Base-by-base conservation (phyloP, 2,113 vertebrate genomes). In the Machaerirhynchus nigripectus region DNA sequence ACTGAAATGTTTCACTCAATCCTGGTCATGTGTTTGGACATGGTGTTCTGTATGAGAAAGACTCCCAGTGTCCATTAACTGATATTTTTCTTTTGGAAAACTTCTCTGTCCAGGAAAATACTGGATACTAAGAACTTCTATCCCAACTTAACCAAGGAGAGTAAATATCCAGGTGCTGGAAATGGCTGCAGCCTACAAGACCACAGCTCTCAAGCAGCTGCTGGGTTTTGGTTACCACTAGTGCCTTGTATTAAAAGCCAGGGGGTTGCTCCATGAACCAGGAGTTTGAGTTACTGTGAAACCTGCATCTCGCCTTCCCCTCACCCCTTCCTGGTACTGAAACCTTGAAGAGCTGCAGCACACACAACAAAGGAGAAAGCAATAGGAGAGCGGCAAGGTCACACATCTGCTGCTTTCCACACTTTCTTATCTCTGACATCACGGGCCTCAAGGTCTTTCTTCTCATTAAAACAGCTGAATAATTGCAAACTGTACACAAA, bases 401-500 rank as follows among this genome's bases (percentile, higher is more conserved):
- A 95, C 97, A 96, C 96, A 98, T 97, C 98, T 98, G 97, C 91
- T 86, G 74, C 96, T 93, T 97, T 97, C 96, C 97, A 97, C 97
- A 97, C 94, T 93, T 97, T 89, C 97, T 97, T 98, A 98, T 99
- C 98, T 98, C 96, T 98, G 98, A 99, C 97, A 97, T 98, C 97
- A 97, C 46, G 7, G 76, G 79, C 90, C 52, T 91, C 98, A 98
- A 98, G 98, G 98, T 98, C 98, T 96, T 97, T 97, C 97, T 98
- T 94, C 98, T 97, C 97, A 97, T 98, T 97, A 97, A 98, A 98
- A 98, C 98, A 98, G 98, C 98, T 98, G 98, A 98, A 98, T 98
- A 98, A 97, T 97, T 96, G 97, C 98, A 98, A 98, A 97, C 96
- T 97, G 98, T 97, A 98, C 98, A 98, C 98, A 98, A 97, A 97